Percentiles rank a stretch among this genome's conserved stretches.
Conservation (phyloP, 2,888 invertebrate species). For the Amitus sp. region DNA sequence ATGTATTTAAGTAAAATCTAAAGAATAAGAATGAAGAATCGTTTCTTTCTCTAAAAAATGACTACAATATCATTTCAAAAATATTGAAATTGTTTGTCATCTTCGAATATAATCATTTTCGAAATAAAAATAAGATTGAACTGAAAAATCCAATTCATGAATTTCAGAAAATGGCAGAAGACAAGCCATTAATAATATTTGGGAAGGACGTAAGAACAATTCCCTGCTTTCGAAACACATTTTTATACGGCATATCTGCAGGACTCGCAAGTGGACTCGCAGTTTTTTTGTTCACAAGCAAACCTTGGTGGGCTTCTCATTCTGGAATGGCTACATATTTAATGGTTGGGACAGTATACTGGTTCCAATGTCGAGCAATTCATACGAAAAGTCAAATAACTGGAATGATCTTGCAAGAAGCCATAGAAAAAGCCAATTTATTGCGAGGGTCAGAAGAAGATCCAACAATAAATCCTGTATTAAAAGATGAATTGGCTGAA, state of each 20-base stretch:
- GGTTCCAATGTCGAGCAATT: conserved; percentile 15
- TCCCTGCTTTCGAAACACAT: conserved; percentile 35
- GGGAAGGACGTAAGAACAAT: conserved; percentile 30
- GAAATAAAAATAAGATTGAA: too few relatives aligned
- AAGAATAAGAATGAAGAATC: too few relatives aligned
- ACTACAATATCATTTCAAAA: too few relatives aligned
- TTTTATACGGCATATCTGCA: conserved; percentile 34
- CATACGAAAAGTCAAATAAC: conserved; percentile 1
- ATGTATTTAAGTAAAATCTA: too few relatives aligned
- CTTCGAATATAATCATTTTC: too few relatives aligned
- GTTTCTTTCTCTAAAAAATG: too few relatives aligned
- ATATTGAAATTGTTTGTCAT: too few relatives aligned
- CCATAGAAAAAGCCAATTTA: conserved; percentile 1
- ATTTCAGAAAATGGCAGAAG: conserved; percentile 2
- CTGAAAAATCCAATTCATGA: too few relatives aligned
- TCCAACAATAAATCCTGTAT: background rate
- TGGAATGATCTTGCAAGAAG: background rate
- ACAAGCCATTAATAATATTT: conserved; percentile 23
- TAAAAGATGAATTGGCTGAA: too few relatives aligned
- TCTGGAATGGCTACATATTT: conserved; percentile 32
- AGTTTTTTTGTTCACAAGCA: conserved; percentile 39
- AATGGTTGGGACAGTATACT: conserved; percentile 23
- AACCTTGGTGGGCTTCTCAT: conserved; percentile 22
- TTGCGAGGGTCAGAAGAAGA: conserved; percentile 2
- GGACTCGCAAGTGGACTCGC: conserved; percentile 23